These are phyloP conservation scores for Podarcis cretensis DNA, from an alignment of 2,113 vertebrate species.

Conservation along the genomic window DNA sequence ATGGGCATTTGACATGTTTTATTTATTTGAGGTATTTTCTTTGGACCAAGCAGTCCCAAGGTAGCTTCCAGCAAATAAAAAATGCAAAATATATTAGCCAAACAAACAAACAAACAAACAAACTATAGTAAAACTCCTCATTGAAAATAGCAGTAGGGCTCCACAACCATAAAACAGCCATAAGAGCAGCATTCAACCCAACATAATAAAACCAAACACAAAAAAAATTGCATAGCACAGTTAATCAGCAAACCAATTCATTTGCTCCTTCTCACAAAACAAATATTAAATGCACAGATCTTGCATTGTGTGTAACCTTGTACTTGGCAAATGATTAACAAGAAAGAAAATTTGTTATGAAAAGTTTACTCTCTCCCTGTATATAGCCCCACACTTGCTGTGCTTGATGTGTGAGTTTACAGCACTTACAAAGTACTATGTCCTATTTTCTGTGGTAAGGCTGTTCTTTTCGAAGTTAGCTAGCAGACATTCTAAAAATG, in stretches of 20 bases:
- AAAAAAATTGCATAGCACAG: not conserved
- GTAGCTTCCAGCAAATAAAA: not conserved
- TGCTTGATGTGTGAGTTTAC: not conserved
- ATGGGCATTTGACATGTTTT: not conserved
- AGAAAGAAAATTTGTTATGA: not conserved
- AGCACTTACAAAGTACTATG: too few species aligned
- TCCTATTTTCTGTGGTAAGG: not conserved
- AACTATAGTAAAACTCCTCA: not conserved
- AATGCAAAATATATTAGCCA: not conserved
- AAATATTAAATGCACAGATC: not conserved
- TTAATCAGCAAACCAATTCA: slow-evolving; percentile 25
- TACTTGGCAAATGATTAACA: not conserved
- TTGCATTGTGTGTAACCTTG: slow-evolving; percentile 14
- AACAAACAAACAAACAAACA: not conserved
- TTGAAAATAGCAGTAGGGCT: not conserved
- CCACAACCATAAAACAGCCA: not conserved
- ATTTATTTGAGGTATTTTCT: not conserved
- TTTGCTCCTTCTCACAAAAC: slow-evolving; percentile 18
- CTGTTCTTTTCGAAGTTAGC: not conserved
- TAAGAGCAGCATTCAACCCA: not conserved
- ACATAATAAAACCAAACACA: not conserved
- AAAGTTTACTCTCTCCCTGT: not conserved
- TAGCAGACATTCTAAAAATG: not conserved
- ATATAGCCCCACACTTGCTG: not conserved
- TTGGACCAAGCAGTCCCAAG: not conserved